Conservation (phyloP, 1,140 invertebrate species). For the Penaeus indicus region DNA sequence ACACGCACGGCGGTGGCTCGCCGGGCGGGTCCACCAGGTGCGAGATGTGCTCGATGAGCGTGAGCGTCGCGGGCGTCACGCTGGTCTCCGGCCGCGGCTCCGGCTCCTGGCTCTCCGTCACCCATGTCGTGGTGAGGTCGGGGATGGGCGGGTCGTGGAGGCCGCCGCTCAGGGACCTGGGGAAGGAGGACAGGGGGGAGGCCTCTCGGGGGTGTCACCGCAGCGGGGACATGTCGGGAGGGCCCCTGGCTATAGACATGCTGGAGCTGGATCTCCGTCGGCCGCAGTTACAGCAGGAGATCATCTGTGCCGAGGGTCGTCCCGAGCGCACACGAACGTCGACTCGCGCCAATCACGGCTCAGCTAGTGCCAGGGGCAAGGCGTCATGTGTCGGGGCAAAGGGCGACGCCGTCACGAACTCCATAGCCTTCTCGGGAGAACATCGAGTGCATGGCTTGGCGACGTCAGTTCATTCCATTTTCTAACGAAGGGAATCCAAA, state of each 20-base stretch:
- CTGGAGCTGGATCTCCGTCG: conserved; percentile 63
- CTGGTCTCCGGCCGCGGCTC: conserved; percentile 36
- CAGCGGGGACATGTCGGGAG: conserved; percentile 48
- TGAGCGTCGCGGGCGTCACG: conserved; percentile 37
- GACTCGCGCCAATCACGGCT: too few relatives aligned
- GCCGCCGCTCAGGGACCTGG: conserved; percentile 31
- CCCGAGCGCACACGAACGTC: conserved; percentile 39
- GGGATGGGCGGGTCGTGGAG: neutral
- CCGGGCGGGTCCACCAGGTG: conserved; percentile 54
- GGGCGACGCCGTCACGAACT: neutral
- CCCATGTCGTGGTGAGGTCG: too few relatives aligned
- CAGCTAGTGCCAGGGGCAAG: neutral
- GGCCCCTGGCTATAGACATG: conserved; percentile 55
- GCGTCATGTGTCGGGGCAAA: neutral
- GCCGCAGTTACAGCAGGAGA: conserved; percentile 65
- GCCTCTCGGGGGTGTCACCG: conserved; percentile 57
- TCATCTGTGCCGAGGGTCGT: conserved; percentile 24
- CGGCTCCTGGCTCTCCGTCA: neutral
- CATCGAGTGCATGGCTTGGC: neutral
- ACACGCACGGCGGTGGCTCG: conserved; percentile 44
- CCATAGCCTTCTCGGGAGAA: neutral
- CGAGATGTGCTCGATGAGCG: conserved; percentile 54
- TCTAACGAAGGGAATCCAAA: too few relatives aligned
- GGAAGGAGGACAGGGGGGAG: conserved; percentile 19
- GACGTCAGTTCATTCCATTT: neutral